phyloP scores from a whole-genome alignment of 2,888 invertebrate genomes.

The Hirtodrosophila duncani region DNA sequence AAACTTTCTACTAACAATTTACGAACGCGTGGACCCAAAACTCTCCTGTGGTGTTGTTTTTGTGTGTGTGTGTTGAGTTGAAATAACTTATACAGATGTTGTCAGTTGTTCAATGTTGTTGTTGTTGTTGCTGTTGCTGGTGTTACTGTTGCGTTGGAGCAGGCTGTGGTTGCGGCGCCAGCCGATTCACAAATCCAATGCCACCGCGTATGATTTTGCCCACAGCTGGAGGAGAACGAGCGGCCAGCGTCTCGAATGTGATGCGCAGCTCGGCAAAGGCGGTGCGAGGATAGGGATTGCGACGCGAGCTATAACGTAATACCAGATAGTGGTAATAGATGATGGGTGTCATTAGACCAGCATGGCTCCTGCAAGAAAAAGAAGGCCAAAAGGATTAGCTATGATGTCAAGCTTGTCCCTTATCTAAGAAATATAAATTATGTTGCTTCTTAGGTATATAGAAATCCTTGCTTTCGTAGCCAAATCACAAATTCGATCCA shows the following conservation, averaged over 20 bases:
- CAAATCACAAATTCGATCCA: too few species aligned
- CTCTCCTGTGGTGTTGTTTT: constrained; percentile 2
- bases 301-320: constrained; percentile 93
- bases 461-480: too few species aligned
- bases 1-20: constrained; percentile 20
- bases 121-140: constrained; percentile 15
- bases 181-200: constrained; percentile 85
- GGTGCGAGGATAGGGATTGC: constrained; percentile 97
- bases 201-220: constrained; percentile 81
- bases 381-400: too few species aligned
- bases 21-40: constrained; percentile 27
- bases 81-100: constrained; percentile 31
- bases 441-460: too few species aligned
- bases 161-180: constrained; percentile 84
- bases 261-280: constrained; percentile 93
- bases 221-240: constrained; percentile 84
- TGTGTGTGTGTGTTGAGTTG: constrained; percentile 16
- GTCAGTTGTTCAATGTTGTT: constrained; percentile 34
- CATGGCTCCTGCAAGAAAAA: constrained; percentile 85
- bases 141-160: constrained; percentile 49
- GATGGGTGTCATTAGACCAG: constrained; percentile 94
- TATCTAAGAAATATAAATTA: too few species aligned
- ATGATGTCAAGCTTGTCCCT: too few species aligned
- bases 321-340: constrained; percentile 98
- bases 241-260: constrained; percentile 84